Conservation (phyloP, 2,888 invertebrate species). For the Plebejus melissa region DNA sequence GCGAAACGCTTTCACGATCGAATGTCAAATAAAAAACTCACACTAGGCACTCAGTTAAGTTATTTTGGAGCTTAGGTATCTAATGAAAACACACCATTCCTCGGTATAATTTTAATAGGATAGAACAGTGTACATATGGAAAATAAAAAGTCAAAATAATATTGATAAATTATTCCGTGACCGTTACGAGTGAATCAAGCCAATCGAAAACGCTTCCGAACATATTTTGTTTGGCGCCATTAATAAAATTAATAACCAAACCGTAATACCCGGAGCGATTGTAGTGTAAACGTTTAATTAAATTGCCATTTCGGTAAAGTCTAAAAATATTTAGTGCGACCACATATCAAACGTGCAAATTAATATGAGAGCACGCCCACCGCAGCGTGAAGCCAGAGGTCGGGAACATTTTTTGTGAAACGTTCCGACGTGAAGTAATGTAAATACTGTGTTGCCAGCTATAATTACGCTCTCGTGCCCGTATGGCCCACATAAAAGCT, state of each 20-base stretch:
- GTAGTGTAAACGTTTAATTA: slow-evolving; percentile 36
- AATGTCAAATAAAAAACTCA: no score
- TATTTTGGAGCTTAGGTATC: background rate
- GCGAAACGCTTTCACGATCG: no score
- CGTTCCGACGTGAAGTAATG: slow-evolving; percentile 48
- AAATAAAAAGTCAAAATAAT: background rate
- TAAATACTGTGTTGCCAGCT: slow-evolving; percentile 54
- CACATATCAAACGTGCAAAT: slow-evolving; percentile 38
- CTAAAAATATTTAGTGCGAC: slow-evolving; percentile 37
- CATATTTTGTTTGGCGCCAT: slow-evolving; percentile 16
- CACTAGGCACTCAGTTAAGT: background rate
- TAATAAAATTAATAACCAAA: slow-evolving; percentile 27
- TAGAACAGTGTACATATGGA: no score
- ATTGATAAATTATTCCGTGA: background rate
- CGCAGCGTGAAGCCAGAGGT: slow-evolving; percentile 39
- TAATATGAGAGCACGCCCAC: slow-evolving; percentile 38
- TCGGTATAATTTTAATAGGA: no score
- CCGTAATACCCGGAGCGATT: slow-evolving; percentile 23
- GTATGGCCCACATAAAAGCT: slow-evolving; percentile 37
- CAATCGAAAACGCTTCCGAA: slow-evolving; percentile 21
- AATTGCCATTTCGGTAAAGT: slow-evolving; percentile 34
- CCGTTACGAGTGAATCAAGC: background rate
- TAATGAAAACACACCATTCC: background rate
- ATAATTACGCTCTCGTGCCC: slow-evolving; percentile 59
- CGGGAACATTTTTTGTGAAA: slow-evolving; percentile 41